Percentiles rank a stretch among this genome's conserved stretches.
These are phyloP conservation scores for Malurus cyaneus DNA, from an alignment of 2,113 vertebrate species.

Conservation along the genomic window DNA sequence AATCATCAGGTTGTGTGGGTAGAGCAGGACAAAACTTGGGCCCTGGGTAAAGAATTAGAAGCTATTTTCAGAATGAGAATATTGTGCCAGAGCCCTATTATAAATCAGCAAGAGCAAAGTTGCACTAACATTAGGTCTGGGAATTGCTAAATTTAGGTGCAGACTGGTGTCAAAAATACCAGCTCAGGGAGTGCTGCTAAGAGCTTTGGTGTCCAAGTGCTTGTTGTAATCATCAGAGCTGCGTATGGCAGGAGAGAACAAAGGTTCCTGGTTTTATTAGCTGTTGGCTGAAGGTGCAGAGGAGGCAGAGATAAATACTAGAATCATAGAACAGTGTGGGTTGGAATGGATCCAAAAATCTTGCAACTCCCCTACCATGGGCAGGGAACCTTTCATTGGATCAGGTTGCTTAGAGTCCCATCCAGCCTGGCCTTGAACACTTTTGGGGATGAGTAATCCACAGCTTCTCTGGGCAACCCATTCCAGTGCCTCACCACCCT, in stretches of 20 bases:
- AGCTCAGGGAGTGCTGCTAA: background rate
- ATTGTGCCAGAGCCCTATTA: conserved; percentile 29
- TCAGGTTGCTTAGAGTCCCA: background rate
- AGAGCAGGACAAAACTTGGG: background rate
- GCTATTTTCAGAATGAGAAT: conserved; percentile 51
- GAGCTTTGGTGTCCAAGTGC: background rate
- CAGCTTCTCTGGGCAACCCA: background rate
- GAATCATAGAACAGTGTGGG: background rate
- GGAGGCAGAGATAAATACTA: background rate
- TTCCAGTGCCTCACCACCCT: background rate
- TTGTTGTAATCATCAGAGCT: background rate
- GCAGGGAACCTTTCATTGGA: background rate
- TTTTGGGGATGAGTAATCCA: background rate
- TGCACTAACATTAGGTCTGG: background rate
- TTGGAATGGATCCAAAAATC: background rate
- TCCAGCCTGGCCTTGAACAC: background rate
- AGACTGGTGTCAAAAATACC: conserved; percentile 5
- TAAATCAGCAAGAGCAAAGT: conserved; percentile 27
- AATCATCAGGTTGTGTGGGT: background rate
- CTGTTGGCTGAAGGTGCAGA: background rate
- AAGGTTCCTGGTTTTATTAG: background rate
- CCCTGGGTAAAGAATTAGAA: background rate
- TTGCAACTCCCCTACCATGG: background rate
- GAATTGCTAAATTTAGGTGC: conserved; percentile 50
- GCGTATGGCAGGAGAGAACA: background rate